Evolutionary conservation across 2,888 invertebrate species (phyloP), one percentile per base, ranked within the genome.

Genomic region (Omphaloscelis lunosa): DNA sequence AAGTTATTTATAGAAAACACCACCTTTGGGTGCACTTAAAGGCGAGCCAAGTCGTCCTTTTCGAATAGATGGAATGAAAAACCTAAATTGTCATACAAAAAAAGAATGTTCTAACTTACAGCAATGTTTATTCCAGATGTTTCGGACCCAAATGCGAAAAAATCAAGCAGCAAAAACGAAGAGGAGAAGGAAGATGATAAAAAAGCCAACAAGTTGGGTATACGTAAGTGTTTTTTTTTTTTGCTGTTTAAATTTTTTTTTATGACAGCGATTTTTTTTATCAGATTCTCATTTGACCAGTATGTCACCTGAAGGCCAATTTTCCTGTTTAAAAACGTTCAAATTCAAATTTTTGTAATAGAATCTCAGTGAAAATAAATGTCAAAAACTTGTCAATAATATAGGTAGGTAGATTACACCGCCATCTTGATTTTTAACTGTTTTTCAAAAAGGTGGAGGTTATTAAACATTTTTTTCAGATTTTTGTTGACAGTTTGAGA

Each of bases 141-240:
- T 91, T 92, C 95, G 91, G 96, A 95, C 82, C 88, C 91, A 12
- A 92, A 93, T 85, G 93, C 94, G 89, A 96, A 96, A 92, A 96
- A 95, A 92, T 93, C 96, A 17, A 95, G 93, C 91, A 94, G 94
- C 89, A 96, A 96, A 85, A 94, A 93, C 8, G 96, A 95, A 75
- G 95, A 95, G 78, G 95, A 95, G 23, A 92, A 90, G 23, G 91
- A 91, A 71, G 94, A 93, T 56, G 94, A 95, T 61, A 95, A 95
- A 84, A 88, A 91, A 69, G 90, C 92, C 79, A n/a, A 80, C 15
- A 82, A 75, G 56, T 71, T 91, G 75, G 91, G 92, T 77, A 84
- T 93, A 82, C 93, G 95, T 95, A 86, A 94, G 95, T 94, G 23
- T 34, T 34, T 34, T 34, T 34, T 34, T 34, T 34, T 34, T 34